Base-by-base conservation (phyloP, 2,113 vertebrate genomes). In the Rhinolophus sinicus region DNA sequence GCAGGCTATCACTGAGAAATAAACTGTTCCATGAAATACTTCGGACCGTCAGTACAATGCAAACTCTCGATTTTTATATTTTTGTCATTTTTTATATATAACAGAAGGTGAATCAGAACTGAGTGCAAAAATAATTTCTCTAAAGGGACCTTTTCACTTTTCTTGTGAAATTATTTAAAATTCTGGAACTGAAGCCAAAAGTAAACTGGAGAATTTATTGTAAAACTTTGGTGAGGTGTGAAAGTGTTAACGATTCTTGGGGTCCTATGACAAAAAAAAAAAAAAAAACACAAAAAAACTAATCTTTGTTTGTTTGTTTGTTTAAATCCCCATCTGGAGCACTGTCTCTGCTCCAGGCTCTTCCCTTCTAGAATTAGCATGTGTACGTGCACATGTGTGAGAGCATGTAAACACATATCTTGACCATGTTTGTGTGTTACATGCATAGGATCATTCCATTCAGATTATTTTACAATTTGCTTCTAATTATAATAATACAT, bases 1-100 rank as follows among this genome's bases (percentile, higher is more conserved):
- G n/a, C 38, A 44, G 28, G 30, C 2, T 0, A 14, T 8, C 15
- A 1, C 65, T 1, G 12, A 16, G n/a, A 35, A n/a, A 47, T 2
- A 9, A 1, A 2, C 7, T 2, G 0, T 18, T 7, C 38, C 0
- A 0, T 2, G 12, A 47, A 82, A n/a, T 3, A 4, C 10, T 5
- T 10, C 67, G 14, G 60, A 4, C 1, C 1, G 1, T 35, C 18
- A 2, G 24, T 14, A 58, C 35, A 11, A 18, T 0, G 3, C 16
- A 10, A 4, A 1, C 84, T 58, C 40, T 58, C 40, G 18, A n/a
- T 15, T n/a, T 62, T 6, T 24, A 21, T 2, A 33, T 40, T 40
- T 87, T 28, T 54, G 7, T 52, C 80, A 11, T 50, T 21, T 56
- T 47, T 54, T 40, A 30, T 35, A 60, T 13, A 28, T 67, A 54